Percentiles rank a stretch among this genome's conserved stretches.
These are phyloP conservation scores for Pteronotus mesoamericanus DNA, from an alignment of 2,797 vertebrate species.

Conservation along the genomic window DNA sequence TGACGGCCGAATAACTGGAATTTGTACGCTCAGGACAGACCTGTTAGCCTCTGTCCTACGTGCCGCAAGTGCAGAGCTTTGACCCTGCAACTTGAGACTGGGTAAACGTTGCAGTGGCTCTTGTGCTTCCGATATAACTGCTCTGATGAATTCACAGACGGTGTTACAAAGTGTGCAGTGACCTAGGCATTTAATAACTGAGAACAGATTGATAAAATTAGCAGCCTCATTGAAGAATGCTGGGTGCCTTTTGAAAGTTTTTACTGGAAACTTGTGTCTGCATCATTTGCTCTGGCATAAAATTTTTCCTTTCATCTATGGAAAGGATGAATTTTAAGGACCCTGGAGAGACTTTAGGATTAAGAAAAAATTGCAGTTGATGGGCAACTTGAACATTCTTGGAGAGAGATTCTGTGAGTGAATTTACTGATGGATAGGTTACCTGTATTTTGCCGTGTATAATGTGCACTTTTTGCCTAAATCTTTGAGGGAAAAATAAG, in stretches of 20 bases:
- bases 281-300: not conserved
- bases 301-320: not conserved
- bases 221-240: not conserved
- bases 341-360: not conserved
- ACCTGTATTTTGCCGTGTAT: too few relatives aligned
- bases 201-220: not conserved
- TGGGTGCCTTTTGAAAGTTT: not conserved
- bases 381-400: not conserved
- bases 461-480: too few relatives aligned
- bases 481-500: too few relatives aligned
- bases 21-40: accelerated
- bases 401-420: not conserved
- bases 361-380: not conserved
- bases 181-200: not conserved
- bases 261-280: not conserved
- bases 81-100: not conserved
- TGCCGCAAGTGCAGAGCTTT: not conserved
- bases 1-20: not conserved
- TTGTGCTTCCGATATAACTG: not conserved
- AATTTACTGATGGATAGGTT: not conserved
- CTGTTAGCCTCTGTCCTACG: accelerated
- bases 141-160: not conserved
- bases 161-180: not conserved
- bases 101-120: not conserved
- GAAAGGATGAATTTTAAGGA: not conserved